Evolutionary conservation across 2,888 invertebrate species (phyloP), one percentile per base, ranked within the genome.

Genomic region (Nomada fucata): DNA sequence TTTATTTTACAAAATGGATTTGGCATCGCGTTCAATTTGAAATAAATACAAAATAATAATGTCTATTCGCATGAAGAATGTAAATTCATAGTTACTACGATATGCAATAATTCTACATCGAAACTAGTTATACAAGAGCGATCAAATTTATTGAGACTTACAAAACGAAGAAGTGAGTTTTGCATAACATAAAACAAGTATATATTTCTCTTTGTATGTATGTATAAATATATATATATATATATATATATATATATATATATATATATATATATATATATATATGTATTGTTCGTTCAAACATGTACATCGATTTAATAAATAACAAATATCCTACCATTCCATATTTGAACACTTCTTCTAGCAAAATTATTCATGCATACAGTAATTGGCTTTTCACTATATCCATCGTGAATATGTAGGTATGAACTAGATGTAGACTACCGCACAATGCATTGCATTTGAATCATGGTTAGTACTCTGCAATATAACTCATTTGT

Each of bases 401-500:
- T 81, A 76, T 52, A 68, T 71, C 63, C 69, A 53, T 18, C 70
- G 57, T 65, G 73, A 63, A 61, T 71, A 57, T 2, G 53, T 73
- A 65, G 70, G 29, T 59, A 82, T 69, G 59, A 63, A 82, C 64
- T 79, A 75, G 68, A 72, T 82, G 63, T 71, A 78, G 83, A 63
- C 67, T 57, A 23, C 26, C 36, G 26, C 71, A 63, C 69, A 80
- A 77, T 80, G 79, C 77, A 73, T 72, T 78, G 80, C 84, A 83
- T 84, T 84, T 75, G 84, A 80, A 84, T 84, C 77, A 65, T 68
- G 77, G 83, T 76, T 83, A 76, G 76, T 77, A 61, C 60, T 72
- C 71, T 73, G 80, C 68, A 68, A 74, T 77, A 80, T 75, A 75
- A 77, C 84, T 83, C 80, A 83, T 84, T 79, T 80, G 75, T 84